Conservation (phyloP, 2,888 invertebrate species). For the Torymus auratus region DNA sequence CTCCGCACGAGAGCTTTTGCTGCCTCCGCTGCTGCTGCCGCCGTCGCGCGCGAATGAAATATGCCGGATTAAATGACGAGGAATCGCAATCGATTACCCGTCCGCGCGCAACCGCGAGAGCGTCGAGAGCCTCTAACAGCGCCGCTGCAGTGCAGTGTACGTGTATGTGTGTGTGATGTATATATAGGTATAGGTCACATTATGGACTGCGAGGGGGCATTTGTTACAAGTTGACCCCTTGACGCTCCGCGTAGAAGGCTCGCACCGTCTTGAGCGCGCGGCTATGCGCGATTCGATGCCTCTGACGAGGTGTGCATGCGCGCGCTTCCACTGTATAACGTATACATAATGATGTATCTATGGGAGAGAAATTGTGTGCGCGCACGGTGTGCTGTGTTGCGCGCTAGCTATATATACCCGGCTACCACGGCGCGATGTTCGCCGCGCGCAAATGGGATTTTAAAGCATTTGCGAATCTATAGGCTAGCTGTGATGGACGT, state of each 20-base stretch:
- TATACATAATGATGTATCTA: constrained; percentile 11
- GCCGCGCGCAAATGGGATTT: too few relatives aligned
- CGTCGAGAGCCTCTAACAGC: neutral
- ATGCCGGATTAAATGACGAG: constrained; percentile 38
- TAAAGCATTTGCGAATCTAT: too few relatives aligned
- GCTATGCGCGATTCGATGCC: neutral
- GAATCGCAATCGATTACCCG: constrained; percentile 26
- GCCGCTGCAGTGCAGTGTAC: too few relatives aligned
- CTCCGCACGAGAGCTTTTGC: too few relatives aligned
- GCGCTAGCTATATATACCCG: too few relatives aligned
- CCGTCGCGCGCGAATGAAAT: constrained; percentile 16
- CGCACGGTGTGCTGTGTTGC: too few relatives aligned
- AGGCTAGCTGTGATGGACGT: too few relatives aligned
- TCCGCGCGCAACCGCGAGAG: neutral
- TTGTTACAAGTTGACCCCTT: constrained; percentile 27
- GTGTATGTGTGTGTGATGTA: neutral
- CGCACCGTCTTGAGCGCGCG: too few relatives aligned
- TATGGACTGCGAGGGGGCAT: constrained; percentile 3
- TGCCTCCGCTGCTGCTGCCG: too few relatives aligned
- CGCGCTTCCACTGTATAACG: neutral
- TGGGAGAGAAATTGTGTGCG: neutral
- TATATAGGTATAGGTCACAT: neutral
- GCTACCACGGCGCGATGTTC: too few relatives aligned
- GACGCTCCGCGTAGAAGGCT: constrained; percentile 4
- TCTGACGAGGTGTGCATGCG: neutral